Percentiles rank a stretch among this genome's conserved stretches.
Conservation (phyloP, 2,113 vertebrate genomes). For the Pluvialis apricaria region DNA sequence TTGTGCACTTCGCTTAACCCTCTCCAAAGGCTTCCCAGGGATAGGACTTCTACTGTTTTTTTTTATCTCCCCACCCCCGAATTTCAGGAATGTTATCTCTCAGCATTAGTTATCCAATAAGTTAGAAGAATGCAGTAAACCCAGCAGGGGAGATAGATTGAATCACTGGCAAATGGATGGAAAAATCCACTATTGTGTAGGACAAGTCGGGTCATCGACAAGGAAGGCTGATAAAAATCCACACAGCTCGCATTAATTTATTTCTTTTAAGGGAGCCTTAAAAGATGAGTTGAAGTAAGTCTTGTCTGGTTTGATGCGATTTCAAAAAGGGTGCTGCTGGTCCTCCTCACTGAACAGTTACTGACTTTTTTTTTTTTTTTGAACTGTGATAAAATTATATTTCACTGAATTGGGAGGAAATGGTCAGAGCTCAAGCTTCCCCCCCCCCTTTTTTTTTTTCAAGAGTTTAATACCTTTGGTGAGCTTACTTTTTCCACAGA, state of each 20-base stretch:
- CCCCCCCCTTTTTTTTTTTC: accelerated
- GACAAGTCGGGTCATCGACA: conserved; percentile 37
- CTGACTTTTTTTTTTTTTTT: background rate
- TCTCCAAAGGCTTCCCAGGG: conserved; percentile 64
- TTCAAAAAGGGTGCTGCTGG: background rate
- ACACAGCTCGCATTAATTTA: background rate
- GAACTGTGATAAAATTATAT: background rate
- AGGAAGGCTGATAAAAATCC: conserved; percentile 50
- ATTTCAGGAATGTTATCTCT: conserved; percentile 85
- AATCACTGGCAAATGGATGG: conserved; percentile 80
- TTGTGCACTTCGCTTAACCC: conserved; percentile 23
- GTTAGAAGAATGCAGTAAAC: conserved; percentile 82
- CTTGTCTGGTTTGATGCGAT: background rate
- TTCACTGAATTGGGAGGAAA: background rate
- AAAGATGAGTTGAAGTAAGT: background rate
- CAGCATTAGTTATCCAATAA: conserved; percentile 83
- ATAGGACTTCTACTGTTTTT: background rate
- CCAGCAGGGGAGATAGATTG: conserved; percentile 78
- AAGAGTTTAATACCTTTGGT: background rate
- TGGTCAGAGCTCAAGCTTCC: background rate
- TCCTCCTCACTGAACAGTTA: background rate
- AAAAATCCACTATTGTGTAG: conserved; percentile 70
- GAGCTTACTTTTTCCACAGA: background rate
- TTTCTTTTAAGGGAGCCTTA: background rate
- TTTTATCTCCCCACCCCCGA: conserved; percentile 62